A percentile compares a stretch with the other conserved stretches of the same genome.
These are phyloP conservation scores for Mercenaria mercenaria DNA, from an alignment of 1,140 invertebrate species.

Conservation along the genomic window DNA sequence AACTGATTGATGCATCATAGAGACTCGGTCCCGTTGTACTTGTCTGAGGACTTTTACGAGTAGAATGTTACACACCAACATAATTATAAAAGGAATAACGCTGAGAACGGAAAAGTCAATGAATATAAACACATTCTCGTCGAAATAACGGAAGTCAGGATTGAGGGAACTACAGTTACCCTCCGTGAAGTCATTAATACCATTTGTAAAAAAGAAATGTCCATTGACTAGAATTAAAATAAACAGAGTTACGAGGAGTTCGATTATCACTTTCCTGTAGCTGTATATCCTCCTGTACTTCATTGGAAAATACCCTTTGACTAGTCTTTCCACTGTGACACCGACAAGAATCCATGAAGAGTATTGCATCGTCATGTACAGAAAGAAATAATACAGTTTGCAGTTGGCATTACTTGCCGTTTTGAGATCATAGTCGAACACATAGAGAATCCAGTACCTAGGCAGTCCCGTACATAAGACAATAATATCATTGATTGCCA, in stretches of 20 bases:
- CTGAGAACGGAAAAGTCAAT: conserved; percentile 74
- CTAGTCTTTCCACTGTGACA: conserved; percentile 76
- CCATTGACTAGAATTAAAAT: conserved; percentile 64
- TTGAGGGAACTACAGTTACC: conserved; percentile 50
- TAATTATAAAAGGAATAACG: conserved; percentile 69
- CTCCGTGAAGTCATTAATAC: conserved; percentile 46
- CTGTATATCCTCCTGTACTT: conserved; percentile 67
- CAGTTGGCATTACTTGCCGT: conserved; percentile 66
- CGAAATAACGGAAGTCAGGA: conserved; percentile 63
- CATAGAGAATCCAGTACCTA: conserved; percentile 71
- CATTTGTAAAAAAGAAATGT: conserved; percentile 78
- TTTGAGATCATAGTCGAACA: conserved; percentile 72
- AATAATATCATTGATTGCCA: conserved; percentile 73
- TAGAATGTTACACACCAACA: conserved; percentile 72
- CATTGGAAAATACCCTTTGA: conserved; percentile 74
- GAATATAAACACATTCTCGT: conserved; percentile 73
- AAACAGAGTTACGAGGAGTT: conserved; percentile 63
- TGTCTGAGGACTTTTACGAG: conserved; percentile 52
- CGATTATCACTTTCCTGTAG: conserved; percentile 32
- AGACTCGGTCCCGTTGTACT: neutral
- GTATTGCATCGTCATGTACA: conserved; percentile 76
- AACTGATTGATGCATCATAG: conserved; percentile 38
- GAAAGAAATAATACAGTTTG: conserved; percentile 75
- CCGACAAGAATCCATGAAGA: conserved; percentile 82
- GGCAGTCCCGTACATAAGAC: conserved; percentile 73